Percentiles rank a stretch among this genome's conserved stretches.
These are phyloP conservation scores for Drosophila limbata DNA, from an alignment of 2,888 invertebrate species.

Conservation along the genomic window DNA sequence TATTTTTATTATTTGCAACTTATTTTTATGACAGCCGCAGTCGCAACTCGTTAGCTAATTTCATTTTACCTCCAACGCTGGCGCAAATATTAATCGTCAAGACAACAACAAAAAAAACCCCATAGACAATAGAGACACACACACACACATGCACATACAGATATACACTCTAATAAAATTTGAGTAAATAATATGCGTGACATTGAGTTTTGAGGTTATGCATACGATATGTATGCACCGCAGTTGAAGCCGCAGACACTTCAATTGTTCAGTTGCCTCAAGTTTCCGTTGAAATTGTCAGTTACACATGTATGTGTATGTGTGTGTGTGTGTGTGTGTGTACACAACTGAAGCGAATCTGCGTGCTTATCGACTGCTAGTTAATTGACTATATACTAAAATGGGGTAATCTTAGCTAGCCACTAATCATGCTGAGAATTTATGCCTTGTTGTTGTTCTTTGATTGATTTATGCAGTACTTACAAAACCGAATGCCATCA, in stretches of 20 bases:
- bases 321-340: background rate
- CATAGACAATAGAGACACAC: slow-evolving; percentile 50
- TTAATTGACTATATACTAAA: slow-evolving; percentile 29
- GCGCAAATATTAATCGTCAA: slow-evolving; percentile 49
- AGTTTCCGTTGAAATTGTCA: slow-evolving; percentile 31
- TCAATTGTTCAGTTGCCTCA: slow-evolving; percentile 54
- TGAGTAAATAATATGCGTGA: slow-evolving; percentile 74
- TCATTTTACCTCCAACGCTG: slow-evolving; percentile 58
- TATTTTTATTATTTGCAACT: slow-evolving; percentile 73
- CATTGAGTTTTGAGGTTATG: slow-evolving; percentile 75
- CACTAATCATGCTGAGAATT: slow-evolving; percentile 30
- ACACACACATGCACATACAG: slow-evolving; percentile 15
- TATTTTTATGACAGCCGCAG: slow-evolving; percentile 56
- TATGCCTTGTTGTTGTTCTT: slow-evolving; percentile 6
- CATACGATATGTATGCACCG: slow-evolving; percentile 58
- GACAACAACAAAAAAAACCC: slow-evolving; percentile 45
- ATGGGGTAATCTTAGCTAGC: slow-evolving; percentile 26
- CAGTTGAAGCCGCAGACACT: slow-evolving; percentile 38
- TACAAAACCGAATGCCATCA: slow-evolving; percentile 4
- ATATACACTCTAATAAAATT: slow-evolving; percentile 35
- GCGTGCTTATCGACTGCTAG: slow-evolving; percentile 13
- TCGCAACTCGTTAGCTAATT: slow-evolving; percentile 68
- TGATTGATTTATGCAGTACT: slow-evolving; percentile 39
- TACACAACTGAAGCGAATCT: slow-evolving; percentile 7
- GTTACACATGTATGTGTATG: background rate